A percentile compares a stretch with the other conserved stretches of the same genome.
Evolutionary conservation across 2,888 invertebrate genomes (phyloP).

Genomic region (Microlaimidae sp.): DNA sequence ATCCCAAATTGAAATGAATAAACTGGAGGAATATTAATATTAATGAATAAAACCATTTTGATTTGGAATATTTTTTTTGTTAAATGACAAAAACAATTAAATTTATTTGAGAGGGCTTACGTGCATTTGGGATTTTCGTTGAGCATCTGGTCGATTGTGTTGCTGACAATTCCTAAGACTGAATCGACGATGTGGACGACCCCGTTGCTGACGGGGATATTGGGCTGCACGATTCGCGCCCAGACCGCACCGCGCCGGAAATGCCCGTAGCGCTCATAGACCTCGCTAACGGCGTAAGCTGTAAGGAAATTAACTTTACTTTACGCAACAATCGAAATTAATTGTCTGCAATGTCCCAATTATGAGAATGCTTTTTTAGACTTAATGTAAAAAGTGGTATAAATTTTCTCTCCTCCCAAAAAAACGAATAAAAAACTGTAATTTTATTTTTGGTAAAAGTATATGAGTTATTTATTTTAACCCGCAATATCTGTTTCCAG

Average conservation of each 20-base stretch:
- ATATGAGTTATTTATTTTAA: too few relatives aligned
- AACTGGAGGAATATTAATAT: too few relatives aligned
- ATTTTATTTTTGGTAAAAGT: too few relatives aligned
- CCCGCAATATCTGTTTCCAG: too few relatives aligned
- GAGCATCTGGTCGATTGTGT: conserved; percentile 30
- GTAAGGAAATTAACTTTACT: conserved; percentile 9
- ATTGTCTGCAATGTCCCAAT: too few relatives aligned
- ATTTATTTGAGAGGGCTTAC: background rate
- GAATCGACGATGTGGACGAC: conserved; percentile 35
- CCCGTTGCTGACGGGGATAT: conserved; percentile 36
- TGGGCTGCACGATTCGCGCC: conserved; percentile 34
- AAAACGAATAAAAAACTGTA: too few relatives aligned
- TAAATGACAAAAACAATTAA: background rate
- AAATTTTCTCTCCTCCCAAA: background rate
- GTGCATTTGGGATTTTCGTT: background rate
- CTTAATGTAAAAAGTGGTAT: background rate
- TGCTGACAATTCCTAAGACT: conserved; percentile 33
- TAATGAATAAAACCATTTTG: background rate
- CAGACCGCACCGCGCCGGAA: conserved; percentile 35
- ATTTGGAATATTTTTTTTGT: background rate
- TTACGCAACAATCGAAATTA: too few relatives aligned
- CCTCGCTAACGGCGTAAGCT: conserved; percentile 34
- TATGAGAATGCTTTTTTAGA: background rate
- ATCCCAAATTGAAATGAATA: too few relatives aligned
- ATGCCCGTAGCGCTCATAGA: conserved; percentile 32